Evolutionary conservation across 2,797 vertebrate species (phyloP), one percentile per base, ranked within the genome.

Genomic region (Syngnathus rostellatus): DNA sequence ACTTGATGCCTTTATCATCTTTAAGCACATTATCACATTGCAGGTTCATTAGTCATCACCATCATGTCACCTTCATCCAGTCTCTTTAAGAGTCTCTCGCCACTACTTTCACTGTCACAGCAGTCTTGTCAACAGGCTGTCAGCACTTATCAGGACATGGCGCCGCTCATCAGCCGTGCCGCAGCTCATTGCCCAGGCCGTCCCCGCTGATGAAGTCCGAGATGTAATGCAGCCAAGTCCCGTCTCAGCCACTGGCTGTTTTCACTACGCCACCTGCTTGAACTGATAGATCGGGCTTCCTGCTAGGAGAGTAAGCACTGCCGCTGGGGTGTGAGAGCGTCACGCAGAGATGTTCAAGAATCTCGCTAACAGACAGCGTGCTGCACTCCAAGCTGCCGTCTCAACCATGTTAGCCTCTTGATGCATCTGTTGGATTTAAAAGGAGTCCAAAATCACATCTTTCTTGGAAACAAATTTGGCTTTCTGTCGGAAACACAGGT

Each of bases 131-230:
- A 81, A 75, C 71, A 67, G 62, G 66, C 74, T 85, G 76, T 88
- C 85, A 79, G 48, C 37, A 72, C 74, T 77, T 79, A 87, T 85
- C 76, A 79, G 66, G 58, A 68, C 61, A 64, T 10, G 45, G 50
- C 14, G 65, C 68, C 64, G 68, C 68, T 81, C 75, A 85, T 83
- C 76, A 77, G 46, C 63, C 40, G 68, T 66, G 73, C 68, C 81
- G 80, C 76, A 80, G 85, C 86, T 86, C 71, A 79, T 81, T 82
- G 81, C 62, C 66, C 62, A 61, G 77, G 68, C 72, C 70, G 71
- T 75, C 64, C 77, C 55, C 68, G 74, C 60, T 69, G 68, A 83
- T 76, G 68, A 83, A 77, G 79, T 72, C 80, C 25, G 62, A 70
- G 68, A 71, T 79, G 74, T 77, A 60, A 75, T 65, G 68, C 65